Percentiles rank a stretch among this genome's conserved stretches.
Conservation (phyloP, 2,797 vertebrate genomes). For the Coregonus suidteri region DNA sequence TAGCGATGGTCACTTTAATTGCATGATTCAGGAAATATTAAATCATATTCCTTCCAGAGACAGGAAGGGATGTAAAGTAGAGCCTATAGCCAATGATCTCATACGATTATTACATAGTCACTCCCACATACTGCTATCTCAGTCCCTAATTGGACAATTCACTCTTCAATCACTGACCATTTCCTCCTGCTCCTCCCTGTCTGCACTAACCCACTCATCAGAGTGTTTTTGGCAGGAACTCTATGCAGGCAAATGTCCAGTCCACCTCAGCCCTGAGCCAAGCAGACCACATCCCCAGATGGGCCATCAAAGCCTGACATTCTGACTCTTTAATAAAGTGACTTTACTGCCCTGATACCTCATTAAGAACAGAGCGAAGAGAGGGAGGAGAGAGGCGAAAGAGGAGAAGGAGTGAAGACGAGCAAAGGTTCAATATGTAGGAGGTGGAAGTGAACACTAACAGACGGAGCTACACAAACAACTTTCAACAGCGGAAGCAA, state of each 20-base stretch:
- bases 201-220: not conserved
- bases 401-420: not conserved
- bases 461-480: not conserved
- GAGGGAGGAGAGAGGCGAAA: not conserved
- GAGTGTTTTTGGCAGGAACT: slow-evolving; percentile 37
- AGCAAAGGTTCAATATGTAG: not conserved
- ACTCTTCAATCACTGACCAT: slow-evolving; percentile 51
- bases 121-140: not conserved
- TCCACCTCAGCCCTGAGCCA: slow-evolving; percentile 51
- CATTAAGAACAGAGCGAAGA: slow-evolving; percentile 33
- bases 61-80: not conserved
- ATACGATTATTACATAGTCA: not conserved
- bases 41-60: not conserved
- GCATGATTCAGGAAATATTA: not conserved
- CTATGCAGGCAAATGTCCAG: slow-evolving; percentile 36
- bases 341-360: slow-evolving; percentile 37
- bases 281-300: slow-evolving; percentile 58
- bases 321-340: slow-evolving; percentile 37
- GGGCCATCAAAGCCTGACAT: slow-evolving; percentile 42
- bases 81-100: too few species aligned
- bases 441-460: slow-evolving; percentile 4
- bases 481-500: not conserved
- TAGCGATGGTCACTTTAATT: not conserved
- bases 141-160: slow-evolving; percentile 3
- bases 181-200: not conserved